Conservation (phyloP, 2,888 invertebrate species). For the Villa cingulata region DNA sequence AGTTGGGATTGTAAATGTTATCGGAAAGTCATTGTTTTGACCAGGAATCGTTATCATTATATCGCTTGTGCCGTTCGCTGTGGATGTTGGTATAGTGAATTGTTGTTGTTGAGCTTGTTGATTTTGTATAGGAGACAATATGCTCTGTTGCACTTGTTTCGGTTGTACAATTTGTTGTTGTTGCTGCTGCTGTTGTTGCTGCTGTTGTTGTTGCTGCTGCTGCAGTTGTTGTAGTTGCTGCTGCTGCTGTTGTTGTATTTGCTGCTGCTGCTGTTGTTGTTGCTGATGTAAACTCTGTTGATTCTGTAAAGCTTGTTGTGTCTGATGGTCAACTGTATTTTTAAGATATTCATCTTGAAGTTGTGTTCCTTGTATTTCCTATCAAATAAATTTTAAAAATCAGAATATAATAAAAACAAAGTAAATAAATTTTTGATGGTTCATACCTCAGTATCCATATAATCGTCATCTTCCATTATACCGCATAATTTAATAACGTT, state of each 20-base stretch:
- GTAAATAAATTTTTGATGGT: neutral
- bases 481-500: conserved; percentile 62
- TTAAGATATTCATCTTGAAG: no score
- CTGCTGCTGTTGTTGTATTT: neutral
- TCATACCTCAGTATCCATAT: conserved; percentile 22
- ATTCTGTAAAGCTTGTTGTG: no score
- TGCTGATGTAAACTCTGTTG: no score
- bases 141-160: neutral
- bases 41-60: conserved; percentile 37
- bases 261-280: neutral
- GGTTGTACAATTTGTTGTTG: neutral
- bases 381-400: no score
- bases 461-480: conserved; percentile 53
- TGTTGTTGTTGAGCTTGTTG: conserved; percentile 13
- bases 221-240: conserved; percentile 8
- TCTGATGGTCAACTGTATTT: no score
- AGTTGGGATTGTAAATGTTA: conserved; percentile 34
- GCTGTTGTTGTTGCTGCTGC: neutral
- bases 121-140: neutral
- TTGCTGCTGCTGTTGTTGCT: neutral
- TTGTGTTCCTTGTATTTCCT: no score
- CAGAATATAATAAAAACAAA: neutral
- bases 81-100: conserved; percentile 6
- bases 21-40: conserved; percentile 31
- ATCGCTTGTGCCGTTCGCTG: conserved; percentile 18